Evolutionary conservation across 2,888 invertebrate genomes (phyloP).

Genomic region (Tetanocera ferruginea): DNA sequence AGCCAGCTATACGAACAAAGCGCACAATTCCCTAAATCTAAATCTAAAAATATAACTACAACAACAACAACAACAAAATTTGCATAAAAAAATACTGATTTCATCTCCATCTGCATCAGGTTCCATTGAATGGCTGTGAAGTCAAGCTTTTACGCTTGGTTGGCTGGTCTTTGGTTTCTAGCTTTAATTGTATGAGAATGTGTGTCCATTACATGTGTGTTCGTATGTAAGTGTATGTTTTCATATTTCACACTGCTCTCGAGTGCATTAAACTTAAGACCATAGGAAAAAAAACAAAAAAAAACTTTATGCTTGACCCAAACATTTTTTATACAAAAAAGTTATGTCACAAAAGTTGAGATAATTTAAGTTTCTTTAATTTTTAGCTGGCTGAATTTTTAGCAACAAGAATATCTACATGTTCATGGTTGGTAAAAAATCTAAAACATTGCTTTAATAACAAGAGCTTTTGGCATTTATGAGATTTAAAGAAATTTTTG

Average conservation of each 20-base stretch:
- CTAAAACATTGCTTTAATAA: no score
- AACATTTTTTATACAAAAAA: background rate
- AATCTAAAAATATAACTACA: conserved; percentile 5
- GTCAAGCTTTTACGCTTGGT: background rate
- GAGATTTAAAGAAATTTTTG: no score
- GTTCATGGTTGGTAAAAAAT: no score
- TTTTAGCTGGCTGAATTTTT: background rate
- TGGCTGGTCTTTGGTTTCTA: background rate
- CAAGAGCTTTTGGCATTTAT: no score
- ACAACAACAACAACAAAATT: background rate
- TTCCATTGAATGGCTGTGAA: background rate
- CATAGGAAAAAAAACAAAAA: background rate
- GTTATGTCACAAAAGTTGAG: background rate
- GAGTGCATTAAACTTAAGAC: background rate
- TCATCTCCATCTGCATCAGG: background rate
- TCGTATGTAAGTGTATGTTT: background rate
- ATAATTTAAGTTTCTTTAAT: background rate
- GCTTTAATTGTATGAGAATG: background rate
- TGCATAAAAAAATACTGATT: conserved; percentile 1
- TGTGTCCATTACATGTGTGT: background rate
- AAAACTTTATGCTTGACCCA: background rate
- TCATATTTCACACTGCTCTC: background rate
- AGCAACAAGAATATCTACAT: no score
- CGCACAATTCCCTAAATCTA: conserved; percentile 2
- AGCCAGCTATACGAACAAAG: background rate